Base-by-base conservation (phyloP, 2,797 vertebrate genomes). In the Cirrhinus mrigala region DNA sequence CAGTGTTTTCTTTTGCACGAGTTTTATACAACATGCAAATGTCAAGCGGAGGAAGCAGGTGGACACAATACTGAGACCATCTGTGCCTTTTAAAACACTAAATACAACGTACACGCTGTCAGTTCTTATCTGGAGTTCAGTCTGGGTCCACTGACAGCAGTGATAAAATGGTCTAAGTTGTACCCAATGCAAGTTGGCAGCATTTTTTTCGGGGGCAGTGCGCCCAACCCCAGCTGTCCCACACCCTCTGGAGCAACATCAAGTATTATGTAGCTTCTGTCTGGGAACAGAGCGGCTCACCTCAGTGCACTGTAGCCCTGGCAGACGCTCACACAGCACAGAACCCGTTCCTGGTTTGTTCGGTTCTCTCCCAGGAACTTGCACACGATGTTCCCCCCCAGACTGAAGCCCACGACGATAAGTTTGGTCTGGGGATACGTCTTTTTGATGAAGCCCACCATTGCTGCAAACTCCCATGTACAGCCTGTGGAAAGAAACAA, bases 361-460 rank as follows among this genome's bases (percentile, higher is more conserved):
- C 92, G 95, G 89, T 93, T 97, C 94, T 99, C 98, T 5, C 98
- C 98, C 91, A 99, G 90, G 90, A 98, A 99, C 90, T 99, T 99
- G 91, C 98, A 99, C 16, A 99, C 98, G 0, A 99, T 99, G 93
- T 99, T 99, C 22, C 98, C 98, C 0, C 98, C 98, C 75, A 99
- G 95, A 89, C 98, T 99, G 93, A 99, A 99, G 89, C 98, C 98
- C 83, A 99, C 97, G 0, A 99, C 97, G 0, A 98, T 96, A 83
- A 99, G 93, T 91, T 96, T 96, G 44, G 96, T 97, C 89, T 98
- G 95, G 73, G 96, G 96, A 81, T 96, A 98, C 0, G 94, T 91
- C 92, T 96, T 97, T 94, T 96, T 98, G 85, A 99, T 98, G 94
- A 97, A 97, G 90, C 94, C 96, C 9, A 99, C 98, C 98, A 99